Evolutionary conservation across 37 sponge, comb jelly and placozoan species (phyloP).

Genomic region (Beroe ovata): DNA sequence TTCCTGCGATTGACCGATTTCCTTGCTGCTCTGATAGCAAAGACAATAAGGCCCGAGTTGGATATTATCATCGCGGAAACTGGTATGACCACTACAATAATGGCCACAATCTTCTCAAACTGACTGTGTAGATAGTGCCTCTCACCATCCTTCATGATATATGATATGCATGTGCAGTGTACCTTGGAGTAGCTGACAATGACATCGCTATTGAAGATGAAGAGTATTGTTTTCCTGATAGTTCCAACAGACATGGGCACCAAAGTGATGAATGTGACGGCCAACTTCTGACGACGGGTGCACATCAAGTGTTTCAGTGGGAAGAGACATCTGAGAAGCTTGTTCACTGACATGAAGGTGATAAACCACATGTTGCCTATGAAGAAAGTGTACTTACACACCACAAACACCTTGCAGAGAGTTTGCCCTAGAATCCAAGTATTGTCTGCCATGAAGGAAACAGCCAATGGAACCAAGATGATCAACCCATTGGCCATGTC

Average conservation of each 20-base stretch:
- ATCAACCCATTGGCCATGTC: too few species aligned
- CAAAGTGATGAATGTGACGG: not conserved
- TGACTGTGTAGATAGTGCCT: not conserved
- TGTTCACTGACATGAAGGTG: too few species aligned
- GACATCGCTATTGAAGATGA: not conserved
- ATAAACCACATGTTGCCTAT: too few species aligned
- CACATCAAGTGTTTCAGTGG: not conserved
- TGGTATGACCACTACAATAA: not conserved
- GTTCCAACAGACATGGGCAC: not conserved
- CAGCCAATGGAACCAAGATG: too few species aligned
- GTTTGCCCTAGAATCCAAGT: too few species aligned
- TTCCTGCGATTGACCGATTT: not conserved
- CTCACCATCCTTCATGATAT: not conserved
- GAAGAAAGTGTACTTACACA: too few species aligned
- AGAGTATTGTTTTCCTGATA: not conserved
- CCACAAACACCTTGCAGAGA: too few species aligned
- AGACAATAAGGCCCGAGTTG: not conserved
- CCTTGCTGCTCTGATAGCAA: not conserved
- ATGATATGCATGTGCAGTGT: not conserved
- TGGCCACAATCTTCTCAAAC: not conserved
- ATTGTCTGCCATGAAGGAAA: too few species aligned
- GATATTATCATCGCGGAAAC: not conserved
- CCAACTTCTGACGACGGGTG: not conserved
- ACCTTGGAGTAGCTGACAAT: not conserved
- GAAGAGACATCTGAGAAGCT: too few species aligned